A percentile compares a stretch with the other conserved stretches of the same genome.
Conservation (phyloP, 92 coral and sea anemone species). For the Heliopora coerulea region DNA sequence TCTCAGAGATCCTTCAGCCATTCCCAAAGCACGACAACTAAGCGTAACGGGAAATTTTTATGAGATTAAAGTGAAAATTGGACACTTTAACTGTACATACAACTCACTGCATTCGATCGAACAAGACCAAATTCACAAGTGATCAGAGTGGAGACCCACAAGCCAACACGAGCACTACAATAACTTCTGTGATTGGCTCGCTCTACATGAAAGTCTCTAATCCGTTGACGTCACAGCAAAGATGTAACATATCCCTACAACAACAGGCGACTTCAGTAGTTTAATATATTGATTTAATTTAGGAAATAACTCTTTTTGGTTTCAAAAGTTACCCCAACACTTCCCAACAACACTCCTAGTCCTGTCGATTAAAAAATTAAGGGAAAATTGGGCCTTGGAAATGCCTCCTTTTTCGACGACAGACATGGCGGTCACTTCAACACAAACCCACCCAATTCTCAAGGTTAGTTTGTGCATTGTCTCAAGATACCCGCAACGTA, state of each 20-base stretch:
- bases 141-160: slow-evolving; percentile 23
- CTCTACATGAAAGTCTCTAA: slow-evolving; percentile 27
- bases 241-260: slow-evolving; percentile 1
- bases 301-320: background rate
- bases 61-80: slow-evolving; percentile 7
- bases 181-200: slow-evolving; percentile 40
- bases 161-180: slow-evolving; percentile 28
- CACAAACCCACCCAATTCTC: background rate
- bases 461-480: background rate
- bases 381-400: background rate
- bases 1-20: slow-evolving; percentile 38
- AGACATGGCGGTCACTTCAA: background rate
- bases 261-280: background rate
- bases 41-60: slow-evolving; percentile 4
- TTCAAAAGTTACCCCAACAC: background rate
- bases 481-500: slow-evolving; percentile 1
- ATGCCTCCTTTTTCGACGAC: background rate
- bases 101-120: slow-evolving; percentile 11
- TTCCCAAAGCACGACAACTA: slow-evolving; percentile 1
- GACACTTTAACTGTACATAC: slow-evolving; percentile 7
- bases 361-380: background rate
- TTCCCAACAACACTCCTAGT: background rate
- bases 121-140: slow-evolving; percentile 31
- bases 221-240: slow-evolving; percentile 33
- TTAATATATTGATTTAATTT: background rate